Base-by-base conservation (phyloP, 2,797 vertebrate species). In the Jordanella pulchra region DNA sequence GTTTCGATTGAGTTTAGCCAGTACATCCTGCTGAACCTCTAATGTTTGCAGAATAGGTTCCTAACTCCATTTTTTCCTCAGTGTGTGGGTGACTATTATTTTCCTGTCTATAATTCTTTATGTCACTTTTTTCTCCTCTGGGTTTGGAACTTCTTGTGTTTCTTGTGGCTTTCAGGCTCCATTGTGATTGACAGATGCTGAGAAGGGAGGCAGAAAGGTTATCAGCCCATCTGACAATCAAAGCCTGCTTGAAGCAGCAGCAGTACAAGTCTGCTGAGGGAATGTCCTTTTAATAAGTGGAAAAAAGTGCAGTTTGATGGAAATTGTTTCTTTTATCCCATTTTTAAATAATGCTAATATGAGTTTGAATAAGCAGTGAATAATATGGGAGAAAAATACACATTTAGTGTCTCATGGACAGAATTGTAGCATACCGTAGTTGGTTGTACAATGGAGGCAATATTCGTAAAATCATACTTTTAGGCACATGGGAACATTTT, bases 151-250 rank as follows among this genome's bases (percentile, higher is more conserved):
- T 76, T 72, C 70, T 79, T 27, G 30, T 67, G 64, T 68, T 77
- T 75, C 76, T 84, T 45, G 77, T 68, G 73, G 72, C 69, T 82
- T 74, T 53, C 72, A 70, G 86, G 48, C 76, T 75, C 60, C 44
- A 4, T 23, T 1, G 72, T 88, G 90, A 92, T 79, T 92, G 92
- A 89, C 89, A 90, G 88, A 72, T 78, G 83, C 83, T 67, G 74
- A 71, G 63, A 76, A 73, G 53, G 67, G 79, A 82, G 82, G 86
- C 81, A 77, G 81, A 76, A 75, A 73, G 86, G 87, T 91, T 93
- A 93, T 91, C 91, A 77, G 84, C 70, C 85, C 77, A 85, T 91
- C 89, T 86, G 91, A 89, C 91, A 92, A 89, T 91, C 89, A 92
- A 79, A 89, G 77, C 73, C 67, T 2, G 17, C 75, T 83, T 77